A percentile compares a stretch with the other conserved stretches of the same genome.
These are phyloP conservation scores for Sepiola atlantica DNA, from an alignment of 2,888 invertebrate genomes.

Conservation along the genomic window DNA sequence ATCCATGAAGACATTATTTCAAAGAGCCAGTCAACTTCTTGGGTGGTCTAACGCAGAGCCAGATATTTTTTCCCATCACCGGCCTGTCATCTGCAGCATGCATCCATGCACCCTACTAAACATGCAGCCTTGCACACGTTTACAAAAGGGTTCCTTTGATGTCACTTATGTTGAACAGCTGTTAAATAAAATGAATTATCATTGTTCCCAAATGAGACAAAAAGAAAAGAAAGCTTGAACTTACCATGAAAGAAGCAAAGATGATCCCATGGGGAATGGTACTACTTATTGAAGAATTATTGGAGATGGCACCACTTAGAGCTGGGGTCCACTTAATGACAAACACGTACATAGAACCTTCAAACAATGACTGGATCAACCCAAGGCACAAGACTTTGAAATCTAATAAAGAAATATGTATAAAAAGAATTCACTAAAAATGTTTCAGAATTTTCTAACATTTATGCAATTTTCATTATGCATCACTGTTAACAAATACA, in stretches of 20 bases:
- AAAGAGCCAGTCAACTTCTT: no score
- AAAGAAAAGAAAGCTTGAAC: background rate
- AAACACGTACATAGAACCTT: constrained; percentile 78
- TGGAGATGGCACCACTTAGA: constrained; percentile 64
- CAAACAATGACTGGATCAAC: constrained; percentile 77
- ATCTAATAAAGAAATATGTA: constrained; percentile 73
- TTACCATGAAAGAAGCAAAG: constrained; percentile 77
- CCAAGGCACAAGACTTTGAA: constrained; percentile 76
- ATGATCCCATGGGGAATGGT: constrained; percentile 77
- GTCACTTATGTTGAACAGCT: no score
- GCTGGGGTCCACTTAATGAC: constrained; percentile 78
- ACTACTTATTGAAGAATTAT: background rate
- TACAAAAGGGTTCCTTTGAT: no score
- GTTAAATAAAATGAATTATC: background rate
- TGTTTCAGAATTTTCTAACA: background rate
- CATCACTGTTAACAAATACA: background rate
- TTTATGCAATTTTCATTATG: background rate
- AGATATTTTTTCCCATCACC: no score
- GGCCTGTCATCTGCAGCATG: no score
- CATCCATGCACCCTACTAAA: no score
- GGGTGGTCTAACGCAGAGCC: no score
- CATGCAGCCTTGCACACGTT: no score
- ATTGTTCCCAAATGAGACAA: background rate
- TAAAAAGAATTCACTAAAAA: background rate
- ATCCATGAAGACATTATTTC: no score